Conservation (phyloP, 2,113 vertebrate species). For the Irena cyanogastra region DNA sequence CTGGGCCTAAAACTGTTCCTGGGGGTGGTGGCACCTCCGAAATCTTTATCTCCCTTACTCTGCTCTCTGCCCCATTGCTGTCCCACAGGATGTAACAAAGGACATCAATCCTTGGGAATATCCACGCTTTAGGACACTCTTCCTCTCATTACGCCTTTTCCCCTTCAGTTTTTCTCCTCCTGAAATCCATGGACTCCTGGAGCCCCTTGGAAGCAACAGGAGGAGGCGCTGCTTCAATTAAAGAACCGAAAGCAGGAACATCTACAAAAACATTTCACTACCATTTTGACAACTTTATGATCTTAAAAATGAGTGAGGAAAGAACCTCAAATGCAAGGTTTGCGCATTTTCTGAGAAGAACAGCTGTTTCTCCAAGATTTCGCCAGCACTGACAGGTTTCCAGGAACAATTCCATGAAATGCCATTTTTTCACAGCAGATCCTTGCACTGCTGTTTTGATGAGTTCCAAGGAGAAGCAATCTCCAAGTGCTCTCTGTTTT, state of each 20-base stretch:
- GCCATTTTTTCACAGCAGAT: not conserved
- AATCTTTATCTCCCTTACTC: not conserved
- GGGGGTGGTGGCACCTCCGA: not conserved
- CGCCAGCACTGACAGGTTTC: not conserved
- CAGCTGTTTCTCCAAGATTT: not conserved
- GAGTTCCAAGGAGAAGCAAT: not conserved
- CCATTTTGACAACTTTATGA: not conserved
- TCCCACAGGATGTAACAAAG: not conserved
- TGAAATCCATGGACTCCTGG: not conserved
- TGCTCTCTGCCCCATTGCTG: not conserved
- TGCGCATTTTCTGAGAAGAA: not conserved
- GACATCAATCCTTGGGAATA: fast-evolving
- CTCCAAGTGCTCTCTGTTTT: not conserved
- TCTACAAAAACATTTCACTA: not conserved
- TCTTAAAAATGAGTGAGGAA: not conserved
- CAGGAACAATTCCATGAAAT: not conserved
- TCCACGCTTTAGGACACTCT: not conserved
- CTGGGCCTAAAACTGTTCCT: not conserved
- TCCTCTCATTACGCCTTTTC: not conserved
- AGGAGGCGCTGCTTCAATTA: not conserved
- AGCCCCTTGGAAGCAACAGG: not conserved
- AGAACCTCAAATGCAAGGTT: not conserved
- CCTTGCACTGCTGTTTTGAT: not conserved
- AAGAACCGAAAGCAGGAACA: not conserved
- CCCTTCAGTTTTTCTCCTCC: not conserved